These are phyloP conservation scores for Peromyscus polionotus DNA, from an alignment of 2,113 vertebrate species.

Conservation along the genomic window DNA sequence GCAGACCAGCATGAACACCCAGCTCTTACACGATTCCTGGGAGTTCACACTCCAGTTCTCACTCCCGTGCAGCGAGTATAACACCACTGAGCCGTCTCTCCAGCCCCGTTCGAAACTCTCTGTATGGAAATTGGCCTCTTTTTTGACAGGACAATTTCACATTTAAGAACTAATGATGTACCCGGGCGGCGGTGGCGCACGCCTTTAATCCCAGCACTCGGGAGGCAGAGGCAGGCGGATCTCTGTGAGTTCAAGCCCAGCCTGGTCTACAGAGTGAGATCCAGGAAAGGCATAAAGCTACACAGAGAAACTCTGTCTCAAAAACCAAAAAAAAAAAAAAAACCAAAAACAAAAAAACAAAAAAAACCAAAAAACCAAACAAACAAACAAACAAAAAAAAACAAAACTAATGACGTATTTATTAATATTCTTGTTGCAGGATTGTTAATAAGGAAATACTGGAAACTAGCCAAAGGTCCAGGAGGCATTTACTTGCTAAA, in stretches of 20 bases:
- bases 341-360: too few relatives aligned
- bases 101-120: background rate
- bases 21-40: background rate
- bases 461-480: background rate
- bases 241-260: too few relatives aligned
- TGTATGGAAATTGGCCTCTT: background rate
- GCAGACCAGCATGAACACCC: background rate
- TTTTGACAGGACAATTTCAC: background rate
- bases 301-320: too few relatives aligned
- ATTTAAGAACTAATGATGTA: background rate
- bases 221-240: too few relatives aligned
- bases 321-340: too few relatives aligned
- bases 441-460: conserved; percentile 1
- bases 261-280: too few relatives aligned
- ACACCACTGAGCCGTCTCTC: background rate
- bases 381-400: too few relatives aligned
- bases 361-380: background rate
- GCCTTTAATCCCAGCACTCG: too few relatives aligned
- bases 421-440: background rate
- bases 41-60: background rate
- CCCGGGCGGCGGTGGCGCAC: too few relatives aligned
- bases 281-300: too few relatives aligned
- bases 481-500: background rate
- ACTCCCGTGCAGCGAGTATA: background rate
- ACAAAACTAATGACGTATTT: background rate